These are phyloP conservation scores for Serripes groenlandicus DNA, from an alignment of 2,888 invertebrate genomes.

Conservation along the genomic window DNA sequence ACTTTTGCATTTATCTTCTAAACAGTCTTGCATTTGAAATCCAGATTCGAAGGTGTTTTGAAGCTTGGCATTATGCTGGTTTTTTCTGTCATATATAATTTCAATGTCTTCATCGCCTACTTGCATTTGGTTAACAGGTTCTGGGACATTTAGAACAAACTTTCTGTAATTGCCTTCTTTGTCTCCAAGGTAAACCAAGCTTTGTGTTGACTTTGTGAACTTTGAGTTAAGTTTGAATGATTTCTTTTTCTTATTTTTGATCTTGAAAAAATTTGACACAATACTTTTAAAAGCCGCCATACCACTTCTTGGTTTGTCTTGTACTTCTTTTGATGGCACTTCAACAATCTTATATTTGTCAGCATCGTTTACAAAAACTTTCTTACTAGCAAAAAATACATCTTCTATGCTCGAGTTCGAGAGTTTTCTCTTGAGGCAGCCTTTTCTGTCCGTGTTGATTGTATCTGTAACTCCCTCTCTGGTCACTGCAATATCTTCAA, in stretches of 20 bases:
- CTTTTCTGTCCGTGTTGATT: neutral
- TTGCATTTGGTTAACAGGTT: neutral
- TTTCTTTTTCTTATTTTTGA: neutral
- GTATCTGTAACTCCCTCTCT: too few species aligned
- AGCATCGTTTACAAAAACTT: neutral
- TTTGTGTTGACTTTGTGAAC: neutral
- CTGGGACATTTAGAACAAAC: neutral
- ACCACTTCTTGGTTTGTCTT: neutral
- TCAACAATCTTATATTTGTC: neutral
- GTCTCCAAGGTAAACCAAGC: neutral
- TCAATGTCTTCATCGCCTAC: neutral
- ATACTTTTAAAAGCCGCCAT: neutral
- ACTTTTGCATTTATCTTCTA: too few species aligned
- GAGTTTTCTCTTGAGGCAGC: neutral
- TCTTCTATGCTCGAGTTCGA: neutral
- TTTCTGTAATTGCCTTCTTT: neutral
- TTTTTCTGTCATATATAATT: neutral
- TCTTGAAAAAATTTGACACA: conserved; percentile 1
- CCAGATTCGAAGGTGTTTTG: too few species aligned
- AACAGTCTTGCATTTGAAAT: too few species aligned
- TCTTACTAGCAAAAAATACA: neutral
- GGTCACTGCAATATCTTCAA: too few species aligned
- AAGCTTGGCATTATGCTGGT: too few species aligned
- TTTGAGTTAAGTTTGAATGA: neutral
- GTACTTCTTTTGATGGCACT: neutral